A percentile compares a stretch with the other conserved stretches of the same genome.
phyloP scores from a whole-genome alignment of 2,797 vertebrate genomes.

The Coluber constrictor region DNA sequence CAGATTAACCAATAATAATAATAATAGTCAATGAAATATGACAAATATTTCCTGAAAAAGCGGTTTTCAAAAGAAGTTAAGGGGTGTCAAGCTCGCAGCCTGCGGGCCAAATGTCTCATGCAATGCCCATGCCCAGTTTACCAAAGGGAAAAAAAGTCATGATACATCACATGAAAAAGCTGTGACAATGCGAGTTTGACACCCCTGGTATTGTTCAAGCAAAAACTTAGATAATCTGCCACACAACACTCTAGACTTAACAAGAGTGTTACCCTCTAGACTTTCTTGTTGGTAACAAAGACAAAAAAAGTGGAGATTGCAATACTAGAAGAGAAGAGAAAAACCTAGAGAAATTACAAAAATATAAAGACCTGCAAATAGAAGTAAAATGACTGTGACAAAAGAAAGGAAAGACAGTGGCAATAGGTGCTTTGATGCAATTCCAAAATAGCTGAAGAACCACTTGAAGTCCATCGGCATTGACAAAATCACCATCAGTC shows the following conservation, averaged over 20 bases:
- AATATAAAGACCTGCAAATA: neutral
- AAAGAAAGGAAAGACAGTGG: neutral
- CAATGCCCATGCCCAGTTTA: neutral
- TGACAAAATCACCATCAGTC: neutral
- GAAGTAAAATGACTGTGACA: neutral
- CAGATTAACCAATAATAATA: too few species aligned
- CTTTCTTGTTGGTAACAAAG: neutral
- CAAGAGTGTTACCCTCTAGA: neutral
- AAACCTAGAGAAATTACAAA: neutral
- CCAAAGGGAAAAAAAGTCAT: too few species aligned
- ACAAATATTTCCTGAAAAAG: slow-evolving; percentile 3
- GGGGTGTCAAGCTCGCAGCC: neutral
- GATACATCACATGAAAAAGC: accelerated
- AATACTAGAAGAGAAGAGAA: neutral
- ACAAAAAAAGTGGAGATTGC: neutral
- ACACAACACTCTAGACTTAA: neutral
- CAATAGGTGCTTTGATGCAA: neutral
- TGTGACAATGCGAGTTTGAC: too few species aligned
- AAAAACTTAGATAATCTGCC: neutral
- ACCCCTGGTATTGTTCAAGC: neutral
- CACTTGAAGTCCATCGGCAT: neutral
- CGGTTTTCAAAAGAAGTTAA: neutral
- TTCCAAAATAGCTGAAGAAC: neutral
- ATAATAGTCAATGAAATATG: too few species aligned
- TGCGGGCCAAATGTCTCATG: accelerated